These are phyloP conservation scores for Drosophila biarmipes DNA, from an alignment of 1,140 invertebrate species.

Conservation along the genomic window DNA sequence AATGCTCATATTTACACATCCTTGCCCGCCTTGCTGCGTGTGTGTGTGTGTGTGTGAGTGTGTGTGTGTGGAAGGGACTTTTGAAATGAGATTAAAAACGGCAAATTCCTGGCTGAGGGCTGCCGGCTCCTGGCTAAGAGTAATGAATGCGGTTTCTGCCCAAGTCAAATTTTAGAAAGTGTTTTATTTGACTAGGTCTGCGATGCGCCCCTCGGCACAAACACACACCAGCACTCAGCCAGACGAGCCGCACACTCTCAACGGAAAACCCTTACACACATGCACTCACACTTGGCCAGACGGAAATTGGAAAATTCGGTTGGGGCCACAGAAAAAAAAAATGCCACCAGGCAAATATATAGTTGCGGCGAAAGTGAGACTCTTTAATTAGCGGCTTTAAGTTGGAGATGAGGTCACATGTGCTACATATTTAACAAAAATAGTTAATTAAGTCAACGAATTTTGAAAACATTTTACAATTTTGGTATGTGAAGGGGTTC, in stretches of 20 bases:
- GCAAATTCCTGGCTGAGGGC: slow-evolving; percentile 79
- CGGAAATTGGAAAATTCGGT: slow-evolving; percentile 28
- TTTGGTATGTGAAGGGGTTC: no score
- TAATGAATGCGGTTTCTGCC: slow-evolving; percentile 83
- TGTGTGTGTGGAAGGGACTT: slow-evolving; percentile 71
- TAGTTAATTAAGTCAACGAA: neutral
- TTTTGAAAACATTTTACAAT: no score
- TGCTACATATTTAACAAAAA: neutral
- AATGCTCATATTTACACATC: slow-evolving; percentile 82
- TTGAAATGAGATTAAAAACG: slow-evolving; percentile 83
- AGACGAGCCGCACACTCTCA: slow-evolving; percentile 11
- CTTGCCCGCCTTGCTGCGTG: slow-evolving; percentile 28
- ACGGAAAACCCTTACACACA: neutral
- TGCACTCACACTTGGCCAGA: slow-evolving; percentile 8
- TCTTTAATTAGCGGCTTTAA: neutral
- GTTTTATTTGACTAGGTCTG: slow-evolving; percentile 81
- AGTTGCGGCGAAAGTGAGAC: neutral
- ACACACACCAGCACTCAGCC: neutral
- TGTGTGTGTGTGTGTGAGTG: slow-evolving; percentile 40
- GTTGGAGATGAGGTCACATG: no score
- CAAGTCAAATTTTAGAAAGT: slow-evolving; percentile 83
- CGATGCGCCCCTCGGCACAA: slow-evolving; percentile 26
- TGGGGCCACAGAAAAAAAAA: slow-evolving; percentile 3
- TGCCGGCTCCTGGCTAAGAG: slow-evolving; percentile 70
- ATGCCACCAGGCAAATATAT: slow-evolving; percentile 1